Percentiles rank a stretch among this genome's conserved stretches.
These are phyloP conservation scores for Channa maculata DNA, from an alignment of 2,113 vertebrate genomes.

Conservation along the genomic window DNA sequence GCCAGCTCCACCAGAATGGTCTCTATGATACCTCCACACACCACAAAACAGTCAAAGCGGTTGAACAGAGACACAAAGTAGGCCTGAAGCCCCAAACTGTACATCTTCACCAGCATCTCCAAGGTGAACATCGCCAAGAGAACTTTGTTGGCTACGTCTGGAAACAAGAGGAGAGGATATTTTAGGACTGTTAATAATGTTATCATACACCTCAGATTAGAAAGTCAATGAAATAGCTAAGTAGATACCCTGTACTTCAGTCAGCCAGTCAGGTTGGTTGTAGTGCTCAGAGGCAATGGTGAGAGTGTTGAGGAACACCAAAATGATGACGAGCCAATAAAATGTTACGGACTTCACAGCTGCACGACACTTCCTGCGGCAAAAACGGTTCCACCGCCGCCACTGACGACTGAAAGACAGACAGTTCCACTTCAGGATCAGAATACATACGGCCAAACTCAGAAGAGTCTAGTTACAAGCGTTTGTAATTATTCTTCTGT, in stretches of 20 bases:
- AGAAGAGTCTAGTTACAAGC: background rate
- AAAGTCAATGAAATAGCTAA: background rate
- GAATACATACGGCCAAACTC: background rate
- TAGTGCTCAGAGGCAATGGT: slow-evolving; percentile 99
- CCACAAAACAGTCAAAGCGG: slow-evolving; percentile 99
- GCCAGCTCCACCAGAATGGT: slow-evolving; percentile 97
- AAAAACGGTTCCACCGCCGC: slow-evolving; percentile 97
- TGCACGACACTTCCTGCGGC: slow-evolving; percentile 92
- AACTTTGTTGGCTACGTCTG: slow-evolving; percentile 98
- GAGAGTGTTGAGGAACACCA: slow-evolving; percentile 99
- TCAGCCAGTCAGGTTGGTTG: slow-evolving; percentile 95
- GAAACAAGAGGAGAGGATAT: background rate
- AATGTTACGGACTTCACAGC: slow-evolving; percentile 97
- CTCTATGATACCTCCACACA: slow-evolving; percentile 96
- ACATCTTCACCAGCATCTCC: slow-evolving; percentile 99
- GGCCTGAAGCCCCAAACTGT: slow-evolving; percentile 97
- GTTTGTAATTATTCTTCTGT: background rate
- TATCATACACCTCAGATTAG: too few species aligned
- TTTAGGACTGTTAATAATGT: too few species aligned
- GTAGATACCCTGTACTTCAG: slow-evolving; percentile 91
- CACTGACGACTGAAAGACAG: slow-evolving; percentile 89
- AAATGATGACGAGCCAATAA: slow-evolving; percentile 98
- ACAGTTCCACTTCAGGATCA: background rate
- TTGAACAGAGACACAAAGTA: slow-evolving; percentile 99
- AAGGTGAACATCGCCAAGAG: slow-evolving; percentile 96